Base-by-base conservation (phyloP, 2,888 invertebrate species). In the Scaptomyza reducta region DNA sequence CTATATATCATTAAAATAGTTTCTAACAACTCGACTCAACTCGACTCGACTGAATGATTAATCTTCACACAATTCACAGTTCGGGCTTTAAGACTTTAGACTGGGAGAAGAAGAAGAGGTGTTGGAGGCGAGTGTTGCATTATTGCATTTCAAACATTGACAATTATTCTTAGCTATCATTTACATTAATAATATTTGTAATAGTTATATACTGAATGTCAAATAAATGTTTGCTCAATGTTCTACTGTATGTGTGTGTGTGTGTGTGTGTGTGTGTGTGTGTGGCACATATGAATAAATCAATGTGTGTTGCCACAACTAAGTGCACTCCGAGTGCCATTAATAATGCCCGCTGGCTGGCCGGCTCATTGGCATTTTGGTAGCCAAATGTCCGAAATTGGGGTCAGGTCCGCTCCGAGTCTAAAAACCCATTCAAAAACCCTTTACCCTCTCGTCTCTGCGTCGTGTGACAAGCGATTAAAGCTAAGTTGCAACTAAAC, bases 291-390 rank as follows among this genome's bases (percentile, higher is more conserved):
- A 74, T 74, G 58, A 74, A 74, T 74, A 74, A 74, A 74, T 74
- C 75, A 74, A 59, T 47, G 70, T 35, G 47, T 66, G 57, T 70
- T 70, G 66, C 60, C 75, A 51, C 61, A 70, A 70, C 66, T 74
- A 74, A 74, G 74, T 74, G 73, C 73, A 74, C 70, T 74, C 74
- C 44, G 55, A 74, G 70, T 66, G 74, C 55, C 75, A 74, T 74
- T 74, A 74, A 74, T 74, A 74, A 74, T 74, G 74, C 60, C 70
- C 74, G 66, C 41, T 66, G 72, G 72, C 58, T 61, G 38, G 14
- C 38, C 14, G 31, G 31, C 47, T 16, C 47, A 74, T 74, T 74
- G 74, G 58, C 66, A 74, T 70, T 66, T 74, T 46, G 60, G 42
- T 53, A 33, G 33, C 40, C n/a, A 31, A 16, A 16, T 51, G 22